Conservation (phyloP, 2,797 vertebrate species). For the Propithecus deckenii region DNA sequence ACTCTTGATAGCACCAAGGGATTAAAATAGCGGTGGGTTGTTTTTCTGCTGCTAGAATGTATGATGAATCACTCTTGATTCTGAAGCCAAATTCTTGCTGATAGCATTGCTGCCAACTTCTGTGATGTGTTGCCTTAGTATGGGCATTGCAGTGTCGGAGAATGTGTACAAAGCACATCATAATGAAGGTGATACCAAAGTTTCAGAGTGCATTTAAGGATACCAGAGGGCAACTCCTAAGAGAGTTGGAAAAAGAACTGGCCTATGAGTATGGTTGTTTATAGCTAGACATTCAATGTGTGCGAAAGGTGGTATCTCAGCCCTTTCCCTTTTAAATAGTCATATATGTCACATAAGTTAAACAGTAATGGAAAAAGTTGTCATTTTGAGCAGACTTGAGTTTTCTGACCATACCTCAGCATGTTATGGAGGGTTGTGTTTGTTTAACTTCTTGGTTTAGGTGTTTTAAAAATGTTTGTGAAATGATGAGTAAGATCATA, state of each 20-base stretch:
- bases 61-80: constrained; percentile 84
- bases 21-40: constrained; percentile 81
- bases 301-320: neutral
- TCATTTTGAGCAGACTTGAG: neutral
- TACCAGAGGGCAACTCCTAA: neutral
- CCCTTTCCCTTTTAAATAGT: neutral
- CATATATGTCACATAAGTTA: neutral
- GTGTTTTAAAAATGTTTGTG: constrained; percentile 37
- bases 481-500: neutral
- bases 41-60: constrained; percentile 83
- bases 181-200: constrained; percentile 52
- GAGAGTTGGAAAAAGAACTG: neutral
- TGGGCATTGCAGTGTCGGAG: constrained; percentile 79
- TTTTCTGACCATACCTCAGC: neutral
- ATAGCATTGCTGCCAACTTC: constrained; percentile 82
- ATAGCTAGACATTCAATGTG: neutral
- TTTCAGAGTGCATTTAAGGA: constrained; percentile 40
- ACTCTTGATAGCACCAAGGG: constrained; percentile 64
- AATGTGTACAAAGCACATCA: constrained; percentile 68
- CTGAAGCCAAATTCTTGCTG: constrained; percentile 85
- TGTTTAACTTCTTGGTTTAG: constrained; percentile 30
- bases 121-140: constrained; percentile 84
- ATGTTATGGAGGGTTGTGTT: neutral
- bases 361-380: neutral
- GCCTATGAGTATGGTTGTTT: neutral